Base-by-base conservation (phyloP, 2,888 invertebrate genomes). In the Metellina segmentata region DNA sequence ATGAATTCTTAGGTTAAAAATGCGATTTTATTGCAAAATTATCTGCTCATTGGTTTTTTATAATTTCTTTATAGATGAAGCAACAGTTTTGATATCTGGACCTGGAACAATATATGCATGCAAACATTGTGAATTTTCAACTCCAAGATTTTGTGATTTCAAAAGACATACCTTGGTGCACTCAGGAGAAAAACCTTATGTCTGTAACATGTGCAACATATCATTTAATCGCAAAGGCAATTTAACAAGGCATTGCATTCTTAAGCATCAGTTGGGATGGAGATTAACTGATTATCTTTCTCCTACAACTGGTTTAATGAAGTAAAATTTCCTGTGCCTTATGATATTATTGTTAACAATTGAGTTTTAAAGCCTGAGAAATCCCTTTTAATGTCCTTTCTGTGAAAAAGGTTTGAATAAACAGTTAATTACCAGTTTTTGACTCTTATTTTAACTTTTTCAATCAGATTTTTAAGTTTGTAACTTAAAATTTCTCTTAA, bases 141-240 rank as follows among this genome's bases (percentile, higher is more conserved):
- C 82, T 9, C 16, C 7, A 1, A 51, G 51, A 49, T 49, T 70
- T 51, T 19, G 48, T 49, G 71, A 69, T 16, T 51, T 71, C 9
- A 82, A 82, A 19, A 82, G 69, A 71, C 82, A 82, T 51, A 71
- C 49, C 11, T 69, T 71, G 19, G 34, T 82, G n/a, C 82, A 82
- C 11, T 71, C 82, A 11, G 82, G 82, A 6, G 69, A 82, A 19
- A 48, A 71, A 51, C 82, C 82, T 19, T 71, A 71, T 70, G 49
- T 13, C 11, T 82, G 82, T 71, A 11, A 19, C 2, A 49, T 69
- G 13, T 82, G 82, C 19, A 71, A 71, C 9, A 82, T 51, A 71
- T 16, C 19, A 19, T 82, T 51, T 71, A 82, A 49, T 8, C 70
- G 71, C 0, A 82, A 69, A 9, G 48, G n/a, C 9, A 82, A 82